Conservation (phyloP, 1,140 invertebrate species). For the Dysdera silvatica region DNA sequence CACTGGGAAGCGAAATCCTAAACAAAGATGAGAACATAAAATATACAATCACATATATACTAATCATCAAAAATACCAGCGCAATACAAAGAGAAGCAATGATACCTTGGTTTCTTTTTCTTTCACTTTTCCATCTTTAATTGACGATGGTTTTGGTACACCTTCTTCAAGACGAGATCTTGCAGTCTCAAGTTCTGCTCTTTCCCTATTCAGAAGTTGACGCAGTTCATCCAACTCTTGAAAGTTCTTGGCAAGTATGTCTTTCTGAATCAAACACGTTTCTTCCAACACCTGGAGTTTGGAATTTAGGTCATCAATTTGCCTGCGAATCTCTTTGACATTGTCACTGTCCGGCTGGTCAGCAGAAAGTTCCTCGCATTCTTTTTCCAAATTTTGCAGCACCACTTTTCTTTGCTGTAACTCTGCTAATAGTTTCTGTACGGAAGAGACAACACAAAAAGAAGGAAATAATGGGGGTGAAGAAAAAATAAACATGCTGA, state of each 20-base stretch:
- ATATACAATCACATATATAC: background rate
- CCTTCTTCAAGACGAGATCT: slow-evolving; percentile 64
- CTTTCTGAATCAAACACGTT: slow-evolving; percentile 49
- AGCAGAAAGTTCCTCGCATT: slow-evolving; percentile 61
- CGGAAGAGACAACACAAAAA: no score
- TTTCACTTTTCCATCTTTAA: slow-evolving; percentile 69
- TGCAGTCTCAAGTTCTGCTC: slow-evolving; percentile 72
- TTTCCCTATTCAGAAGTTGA: slow-evolving; percentile 62
- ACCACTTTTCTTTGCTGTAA: slow-evolving; percentile 36
- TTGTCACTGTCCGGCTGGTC: slow-evolving; percentile 34
- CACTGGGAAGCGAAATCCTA: slow-evolving; percentile 60
- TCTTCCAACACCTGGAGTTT: slow-evolving; percentile 58
- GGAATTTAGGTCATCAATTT: slow-evolving; percentile 27
- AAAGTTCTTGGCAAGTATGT: slow-evolving; percentile 41
- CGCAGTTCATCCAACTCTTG: slow-evolving; percentile 54
- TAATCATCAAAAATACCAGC: background rate
- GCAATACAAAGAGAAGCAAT: background rate
- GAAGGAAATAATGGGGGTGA: background rate
- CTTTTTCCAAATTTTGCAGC: slow-evolving; percentile 62
- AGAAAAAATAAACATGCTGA: slow-evolving; percentile 26
- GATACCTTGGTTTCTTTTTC: slow-evolving; percentile 50
- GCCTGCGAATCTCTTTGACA: slow-evolving; percentile 13
- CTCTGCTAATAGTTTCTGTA: slow-evolving; percentile 19
- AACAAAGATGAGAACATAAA: background rate
- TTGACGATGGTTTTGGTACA: slow-evolving; percentile 52